Percentiles rank a stretch among this genome's conserved stretches.
Conservation (phyloP, 2,888 invertebrate genomes). For the Rhodophaea formosa region DNA sequence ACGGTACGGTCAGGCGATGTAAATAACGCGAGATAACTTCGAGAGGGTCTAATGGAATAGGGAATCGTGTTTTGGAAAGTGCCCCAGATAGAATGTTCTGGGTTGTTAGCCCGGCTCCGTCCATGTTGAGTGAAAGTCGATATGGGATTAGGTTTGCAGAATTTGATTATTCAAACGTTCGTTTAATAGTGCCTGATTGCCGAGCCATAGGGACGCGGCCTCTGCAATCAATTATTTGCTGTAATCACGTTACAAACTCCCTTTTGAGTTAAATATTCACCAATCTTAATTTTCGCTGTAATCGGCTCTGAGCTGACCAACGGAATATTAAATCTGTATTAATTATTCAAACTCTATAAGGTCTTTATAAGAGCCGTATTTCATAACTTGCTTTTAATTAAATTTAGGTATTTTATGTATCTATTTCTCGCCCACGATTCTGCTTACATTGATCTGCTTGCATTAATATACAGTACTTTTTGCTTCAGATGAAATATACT, state of each 20-base stretch:
- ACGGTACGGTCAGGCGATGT: conserved; percentile 79
- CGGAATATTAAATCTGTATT: conserved; percentile 13
- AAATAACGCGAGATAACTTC: conserved; percentile 79
- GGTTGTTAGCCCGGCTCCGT: conserved; percentile 60
- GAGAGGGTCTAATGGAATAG: conserved; percentile 79
- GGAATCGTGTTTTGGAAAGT: conserved; percentile 77
- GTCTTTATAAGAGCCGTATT: neutral
- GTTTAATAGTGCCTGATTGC: conserved; percentile 43
- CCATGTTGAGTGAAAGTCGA: conserved; percentile 74
- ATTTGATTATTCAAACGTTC: conserved; percentile 68
- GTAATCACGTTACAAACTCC: conserved; percentile 14
- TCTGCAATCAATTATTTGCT: conserved; percentile 15
- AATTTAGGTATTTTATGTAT: neutral
- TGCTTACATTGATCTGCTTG: no score
- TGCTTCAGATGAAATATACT: no score
- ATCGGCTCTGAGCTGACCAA: conserved; percentile 9
- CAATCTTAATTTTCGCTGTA: conserved; percentile 11
- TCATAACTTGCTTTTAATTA: neutral
- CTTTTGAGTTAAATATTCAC: conserved; percentile 14
- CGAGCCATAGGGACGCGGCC: conserved; percentile 14
- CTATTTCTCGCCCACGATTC: no score
- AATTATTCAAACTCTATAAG: conserved; percentile 4
- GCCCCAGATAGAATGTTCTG: conserved; percentile 73
- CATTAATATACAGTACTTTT: no score
- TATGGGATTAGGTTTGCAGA: conserved; percentile 63